phyloP scores from a whole-genome alignment of 1,140 invertebrate genomes.

The Conus betulinus region DNA sequence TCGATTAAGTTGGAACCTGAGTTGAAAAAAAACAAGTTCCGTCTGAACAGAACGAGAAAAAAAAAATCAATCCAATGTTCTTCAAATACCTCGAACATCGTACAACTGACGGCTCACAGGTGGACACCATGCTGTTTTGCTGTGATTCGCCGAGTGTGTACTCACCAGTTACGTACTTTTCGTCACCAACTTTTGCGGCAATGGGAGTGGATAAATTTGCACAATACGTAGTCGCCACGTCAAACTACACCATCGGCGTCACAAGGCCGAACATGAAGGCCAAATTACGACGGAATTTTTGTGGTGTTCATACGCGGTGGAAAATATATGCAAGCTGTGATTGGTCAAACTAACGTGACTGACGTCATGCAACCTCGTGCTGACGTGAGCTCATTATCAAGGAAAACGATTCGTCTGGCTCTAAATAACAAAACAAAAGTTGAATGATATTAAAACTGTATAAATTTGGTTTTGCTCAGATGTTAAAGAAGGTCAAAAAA shows the following conservation, averaged over 20 bases:
- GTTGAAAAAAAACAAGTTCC: constrained; percentile 25
- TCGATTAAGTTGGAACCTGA: constrained; percentile 7
- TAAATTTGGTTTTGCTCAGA: not conserved
- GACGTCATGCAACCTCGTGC: constrained; percentile 54
- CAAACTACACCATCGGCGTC: constrained; percentile 93
- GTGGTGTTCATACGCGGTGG: constrained; percentile 42
- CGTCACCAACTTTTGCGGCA: constrained; percentile 94
- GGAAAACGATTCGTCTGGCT: constrained; percentile 28
- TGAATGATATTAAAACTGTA: not conserved
- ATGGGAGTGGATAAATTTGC: constrained; percentile 91
- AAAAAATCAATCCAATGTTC: constrained; percentile 12
- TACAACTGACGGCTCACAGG: not conserved
- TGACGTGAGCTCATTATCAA: constrained; percentile 46
- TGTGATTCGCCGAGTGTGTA: constrained; percentile 77
- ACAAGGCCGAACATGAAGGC: constrained; percentile 78
- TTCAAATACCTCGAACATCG: constrained; percentile 24
- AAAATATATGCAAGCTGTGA: constrained; percentile 29
- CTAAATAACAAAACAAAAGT: not conserved
- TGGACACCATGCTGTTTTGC: constrained; percentile 66
- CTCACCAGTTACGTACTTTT: constrained; percentile 96
- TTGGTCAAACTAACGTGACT: constrained; percentile 49
- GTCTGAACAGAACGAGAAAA: constrained; percentile 28
- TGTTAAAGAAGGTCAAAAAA: too few species aligned
- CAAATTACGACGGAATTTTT: constrained; percentile 52
- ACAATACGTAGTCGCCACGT: constrained; percentile 95